phyloP scores from a whole-genome alignment of 2,888 invertebrate genomes.

The Agriopis marginaria region DNA sequence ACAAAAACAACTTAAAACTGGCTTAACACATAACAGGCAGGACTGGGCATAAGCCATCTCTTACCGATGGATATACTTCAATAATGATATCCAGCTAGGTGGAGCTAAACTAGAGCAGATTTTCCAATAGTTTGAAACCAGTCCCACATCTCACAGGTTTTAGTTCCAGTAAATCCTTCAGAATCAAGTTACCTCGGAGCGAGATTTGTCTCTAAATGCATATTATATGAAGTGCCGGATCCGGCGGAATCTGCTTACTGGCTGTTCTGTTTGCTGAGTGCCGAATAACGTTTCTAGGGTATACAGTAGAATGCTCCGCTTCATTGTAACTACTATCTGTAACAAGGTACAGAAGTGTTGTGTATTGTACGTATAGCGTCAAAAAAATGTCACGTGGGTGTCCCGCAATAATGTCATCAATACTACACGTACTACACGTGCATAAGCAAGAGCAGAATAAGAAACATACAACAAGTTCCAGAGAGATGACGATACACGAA shows the following conservation, averaged over 20 bases:
- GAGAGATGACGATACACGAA: too few relatives aligned
- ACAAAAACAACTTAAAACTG: too few relatives aligned
- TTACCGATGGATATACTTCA: too few relatives aligned
- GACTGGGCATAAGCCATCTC: too few relatives aligned
- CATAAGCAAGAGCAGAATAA: too few relatives aligned
- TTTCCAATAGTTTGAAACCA: too few relatives aligned
- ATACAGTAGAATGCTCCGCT: not conserved
- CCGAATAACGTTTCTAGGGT: constrained; percentile 15
- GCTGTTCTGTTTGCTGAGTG: constrained; percentile 15
- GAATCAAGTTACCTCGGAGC: constrained; percentile 29
- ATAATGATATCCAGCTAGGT: not conserved
- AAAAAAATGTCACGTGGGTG: too few relatives aligned
- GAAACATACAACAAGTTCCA: too few relatives aligned
- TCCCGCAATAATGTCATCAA: too few relatives aligned
- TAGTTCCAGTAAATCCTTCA: constrained; percentile 22
- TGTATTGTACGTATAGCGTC: not conserved
- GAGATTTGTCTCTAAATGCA: constrained; percentile 54
- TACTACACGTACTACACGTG: too few relatives aligned
- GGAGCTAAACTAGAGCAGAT: not conserved
- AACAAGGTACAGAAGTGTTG: not conserved
- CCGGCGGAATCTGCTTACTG: constrained; percentile 42
- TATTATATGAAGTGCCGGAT: constrained; percentile 55
- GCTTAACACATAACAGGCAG: too few relatives aligned
- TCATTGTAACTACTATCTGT: not conserved
- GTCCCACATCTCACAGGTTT: not conserved